Conservation (phyloP, 2,888 invertebrate species). For the Hemaris fuciformis region DNA sequence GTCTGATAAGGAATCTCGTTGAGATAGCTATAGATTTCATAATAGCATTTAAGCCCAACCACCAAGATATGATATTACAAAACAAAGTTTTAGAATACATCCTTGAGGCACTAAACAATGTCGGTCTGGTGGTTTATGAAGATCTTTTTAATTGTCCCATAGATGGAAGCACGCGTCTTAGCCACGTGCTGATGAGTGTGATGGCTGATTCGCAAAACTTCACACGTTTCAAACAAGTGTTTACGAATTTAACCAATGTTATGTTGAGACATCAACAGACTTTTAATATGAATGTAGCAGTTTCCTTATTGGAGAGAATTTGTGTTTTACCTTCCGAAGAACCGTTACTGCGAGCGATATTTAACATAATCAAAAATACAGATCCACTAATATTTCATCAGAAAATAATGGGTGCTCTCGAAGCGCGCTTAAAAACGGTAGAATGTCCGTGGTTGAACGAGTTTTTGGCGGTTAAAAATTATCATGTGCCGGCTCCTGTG, state of each 20-base stretch:
- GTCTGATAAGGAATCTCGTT: conserved; percentile 45
- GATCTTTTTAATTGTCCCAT: conserved; percentile 42
- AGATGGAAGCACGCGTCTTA: conserved; percentile 31
- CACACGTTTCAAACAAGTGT: conserved; percentile 58
- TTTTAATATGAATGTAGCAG: conserved; percentile 43
- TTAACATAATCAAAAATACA: conserved; percentile 51
- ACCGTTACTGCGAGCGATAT: conserved; percentile 39
- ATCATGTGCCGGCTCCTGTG: not conserved
- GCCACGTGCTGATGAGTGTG: conserved; percentile 51
- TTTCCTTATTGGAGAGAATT: conserved; percentile 56
- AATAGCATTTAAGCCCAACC: conserved; percentile 20
- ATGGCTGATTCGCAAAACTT: conserved; percentile 66
- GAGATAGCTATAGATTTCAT: conserved; percentile 57
- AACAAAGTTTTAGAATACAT: conserved; percentile 42
- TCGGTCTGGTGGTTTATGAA: conserved; percentile 39
- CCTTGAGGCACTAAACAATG: conserved; percentile 50
- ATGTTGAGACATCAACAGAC: conserved; percentile 38
- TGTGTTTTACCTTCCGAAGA: conserved; percentile 58
- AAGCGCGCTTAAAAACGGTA: conserved; percentile 37
- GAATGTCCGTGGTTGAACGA: conserved; percentile 34
- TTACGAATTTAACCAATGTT: conserved; percentile 52
- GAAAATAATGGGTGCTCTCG: conserved; percentile 44
- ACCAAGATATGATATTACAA: conserved; percentile 32
- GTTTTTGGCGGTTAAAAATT: conserved; percentile 27
- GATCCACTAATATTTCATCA: conserved; percentile 44